Conservation (phyloP, 2,888 invertebrate genomes). For the Hypomecis punctinalis region DNA sequence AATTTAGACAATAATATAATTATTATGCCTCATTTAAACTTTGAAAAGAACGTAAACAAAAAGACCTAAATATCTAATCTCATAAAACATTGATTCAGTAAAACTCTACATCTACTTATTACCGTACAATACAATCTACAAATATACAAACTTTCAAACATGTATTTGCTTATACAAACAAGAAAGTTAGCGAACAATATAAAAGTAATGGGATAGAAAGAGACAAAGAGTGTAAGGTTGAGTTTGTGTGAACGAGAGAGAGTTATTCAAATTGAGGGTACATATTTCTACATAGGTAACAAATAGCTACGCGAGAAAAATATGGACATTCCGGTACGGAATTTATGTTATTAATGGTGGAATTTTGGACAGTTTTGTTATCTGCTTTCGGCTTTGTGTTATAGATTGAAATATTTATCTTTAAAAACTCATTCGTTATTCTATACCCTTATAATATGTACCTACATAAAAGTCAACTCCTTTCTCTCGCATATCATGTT, state of each 20-base stretch:
- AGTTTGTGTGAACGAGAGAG: slow-evolving; percentile 67
- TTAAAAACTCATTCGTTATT: neutral
- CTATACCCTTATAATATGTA: too few species aligned
- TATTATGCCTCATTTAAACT: neutral
- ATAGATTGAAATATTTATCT: neutral
- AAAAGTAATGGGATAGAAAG: slow-evolving; percentile 83
- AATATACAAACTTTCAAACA: slow-evolving; percentile 85
- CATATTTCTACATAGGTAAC: slow-evolving; percentile 85
- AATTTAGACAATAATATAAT: too few species aligned
- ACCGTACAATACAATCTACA: slow-evolving; percentile 80
- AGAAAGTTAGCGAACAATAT: slow-evolving; percentile 86
- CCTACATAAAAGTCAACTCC: too few species aligned
- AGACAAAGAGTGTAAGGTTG: slow-evolving; percentile 53
- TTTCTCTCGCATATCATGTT: too few species aligned
- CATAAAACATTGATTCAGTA: slow-evolving; percentile 52
- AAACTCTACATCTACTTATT: slow-evolving; percentile 65
- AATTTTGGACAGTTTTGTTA: neutral
- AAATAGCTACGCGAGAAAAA: slow-evolving; percentile 80
- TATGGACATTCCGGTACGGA: slow-evolving; percentile 69
- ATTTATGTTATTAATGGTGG: slow-evolving; percentile 42
- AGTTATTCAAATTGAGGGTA: slow-evolving; percentile 84
- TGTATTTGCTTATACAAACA: slow-evolving; percentile 85
- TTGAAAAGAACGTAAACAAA: slow-evolving; percentile 1
- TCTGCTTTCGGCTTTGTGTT: neutral
- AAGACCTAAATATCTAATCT: slow-evolving; percentile 38